These are phyloP conservation scores for Gopherus evgoodei DNA, from an alignment of 2,113 vertebrate genomes.

Conservation along the genomic window DNA sequence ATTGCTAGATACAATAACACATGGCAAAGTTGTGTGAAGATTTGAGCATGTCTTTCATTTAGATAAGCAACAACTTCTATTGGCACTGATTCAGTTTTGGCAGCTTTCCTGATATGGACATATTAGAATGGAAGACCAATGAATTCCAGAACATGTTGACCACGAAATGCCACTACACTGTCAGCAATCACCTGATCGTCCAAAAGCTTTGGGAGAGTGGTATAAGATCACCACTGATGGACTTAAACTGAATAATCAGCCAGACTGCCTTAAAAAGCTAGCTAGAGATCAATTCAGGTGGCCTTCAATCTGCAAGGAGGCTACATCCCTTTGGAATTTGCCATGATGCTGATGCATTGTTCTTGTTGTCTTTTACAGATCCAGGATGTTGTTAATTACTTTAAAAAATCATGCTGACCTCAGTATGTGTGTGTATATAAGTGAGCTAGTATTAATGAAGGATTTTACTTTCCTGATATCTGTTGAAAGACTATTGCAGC, in stretches of 20 bases:
- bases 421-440: background rate
- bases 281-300: background rate
- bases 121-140: background rate
- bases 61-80: background rate
- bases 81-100: background rate
- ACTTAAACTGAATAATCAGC: background rate
- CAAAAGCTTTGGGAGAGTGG: background rate
- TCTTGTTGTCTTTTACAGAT: background rate
- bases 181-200: background rate
- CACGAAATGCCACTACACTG: background rate
- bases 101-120: background rate
- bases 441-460: too few species aligned
- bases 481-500: too few species aligned
- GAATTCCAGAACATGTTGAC: background rate
- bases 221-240: background rate
- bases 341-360: background rate
- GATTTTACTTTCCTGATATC: too few species aligned
- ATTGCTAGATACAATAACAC: conserved; percentile 1
- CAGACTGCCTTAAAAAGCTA: background rate
- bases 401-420: background rate
- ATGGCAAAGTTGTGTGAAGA: conserved; percentile 3
- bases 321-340: background rate
- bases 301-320: background rate
- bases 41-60: conserved; percentile 27
- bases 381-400: background rate